Conservation (phyloP, 2,797 vertebrate species). For the Aphelocoma californica region DNA sequence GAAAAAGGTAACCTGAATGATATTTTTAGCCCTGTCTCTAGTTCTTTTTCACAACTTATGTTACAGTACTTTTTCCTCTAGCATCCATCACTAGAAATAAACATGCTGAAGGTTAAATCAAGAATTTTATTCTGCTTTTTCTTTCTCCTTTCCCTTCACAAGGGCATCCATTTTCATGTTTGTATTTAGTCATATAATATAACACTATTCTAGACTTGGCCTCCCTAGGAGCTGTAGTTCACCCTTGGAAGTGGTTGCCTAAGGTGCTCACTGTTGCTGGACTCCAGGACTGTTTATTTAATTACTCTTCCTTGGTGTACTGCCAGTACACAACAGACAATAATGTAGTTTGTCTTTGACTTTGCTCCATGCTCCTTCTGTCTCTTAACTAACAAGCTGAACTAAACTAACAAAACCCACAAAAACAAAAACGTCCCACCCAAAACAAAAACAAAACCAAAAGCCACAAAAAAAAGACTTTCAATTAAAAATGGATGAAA, state of each 20-base stretch:
- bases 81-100: neutral
- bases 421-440: neutral
- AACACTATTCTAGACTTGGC: neutral
- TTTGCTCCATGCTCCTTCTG: neutral
- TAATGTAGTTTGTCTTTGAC: neutral
- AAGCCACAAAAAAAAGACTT: rapidly evolving
- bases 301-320: slow-evolving; percentile 2
- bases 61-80: neutral
- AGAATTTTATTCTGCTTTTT: neutral
- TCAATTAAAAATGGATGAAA: neutral
- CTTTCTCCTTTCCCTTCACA: neutral
- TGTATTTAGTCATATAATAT: neutral
- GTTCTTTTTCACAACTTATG: neutral
- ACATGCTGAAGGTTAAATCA: neutral
- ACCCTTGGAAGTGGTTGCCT: neutral
- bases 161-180: neutral
- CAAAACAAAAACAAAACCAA: neutral
- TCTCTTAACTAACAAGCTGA: neutral
- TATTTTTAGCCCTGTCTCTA: neutral
- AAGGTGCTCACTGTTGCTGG: neutral
- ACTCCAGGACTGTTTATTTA: slow-evolving; percentile 17
- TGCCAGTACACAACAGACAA: neutral
- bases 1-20: neutral
- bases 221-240: neutral
- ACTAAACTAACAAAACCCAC: neutral